These are phyloP conservation scores for Horisme vitalbata DNA, from an alignment of 2,888 invertebrate species.

Conservation along the genomic window DNA sequence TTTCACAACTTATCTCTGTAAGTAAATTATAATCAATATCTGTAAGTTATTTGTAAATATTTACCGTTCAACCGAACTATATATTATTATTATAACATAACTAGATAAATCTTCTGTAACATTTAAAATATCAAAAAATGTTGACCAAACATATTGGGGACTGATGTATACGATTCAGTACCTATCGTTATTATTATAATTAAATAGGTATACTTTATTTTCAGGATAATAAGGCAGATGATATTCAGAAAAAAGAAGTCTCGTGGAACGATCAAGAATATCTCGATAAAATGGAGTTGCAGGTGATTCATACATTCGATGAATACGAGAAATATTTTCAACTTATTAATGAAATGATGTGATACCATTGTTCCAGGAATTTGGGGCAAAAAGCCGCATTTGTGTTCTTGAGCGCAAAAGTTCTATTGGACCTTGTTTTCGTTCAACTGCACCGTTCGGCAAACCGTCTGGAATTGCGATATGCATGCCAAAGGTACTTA, in stretches of 20 bases:
- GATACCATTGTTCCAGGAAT: conserved; percentile 40
- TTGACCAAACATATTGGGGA: no score
- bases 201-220: no score
- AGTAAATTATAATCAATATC: no score
- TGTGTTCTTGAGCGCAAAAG: conserved; percentile 52
- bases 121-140: no score
- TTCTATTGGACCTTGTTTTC: conserved; percentile 61
- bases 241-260: conserved; percentile 45
- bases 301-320: conserved; percentile 40
- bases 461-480: conserved; percentile 61
- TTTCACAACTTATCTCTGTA: no score
- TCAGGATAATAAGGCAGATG: conserved; percentile 35
- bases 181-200: no score
- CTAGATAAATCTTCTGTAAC: no score
- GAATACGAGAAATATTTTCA: not conserved
- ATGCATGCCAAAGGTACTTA: conserved; percentile 51
- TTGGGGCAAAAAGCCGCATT: conserved; percentile 37
- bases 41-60: no score
- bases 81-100: no score
- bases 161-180: no score
- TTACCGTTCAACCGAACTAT: no score
- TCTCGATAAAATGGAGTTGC: conserved; percentile 38
- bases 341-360: no score
- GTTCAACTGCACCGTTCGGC: conserved; percentile 42
- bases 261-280: conserved; percentile 48